Evolutionary conservation across 2,113 vertebrate species (phyloP).

Genomic region (Dolichallabes microphthalmus): DNA sequence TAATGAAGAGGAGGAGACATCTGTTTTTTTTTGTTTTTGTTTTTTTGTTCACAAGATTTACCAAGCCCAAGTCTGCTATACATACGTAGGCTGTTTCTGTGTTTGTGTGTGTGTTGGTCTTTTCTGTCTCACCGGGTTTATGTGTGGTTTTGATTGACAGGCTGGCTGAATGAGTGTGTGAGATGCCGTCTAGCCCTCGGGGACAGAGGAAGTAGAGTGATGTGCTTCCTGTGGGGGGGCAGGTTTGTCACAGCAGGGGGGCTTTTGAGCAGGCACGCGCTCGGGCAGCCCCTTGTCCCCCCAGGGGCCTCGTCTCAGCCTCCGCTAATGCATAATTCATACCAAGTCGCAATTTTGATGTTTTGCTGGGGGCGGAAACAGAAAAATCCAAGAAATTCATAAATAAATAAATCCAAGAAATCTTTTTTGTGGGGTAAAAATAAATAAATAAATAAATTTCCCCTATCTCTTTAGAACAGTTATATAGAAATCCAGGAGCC

Average conservation of each 20-base stretch:
- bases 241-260: slow-evolving; percentile 9
- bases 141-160: slow-evolving; percentile 25
- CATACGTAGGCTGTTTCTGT: not conserved
- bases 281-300: slow-evolving; percentile 13
- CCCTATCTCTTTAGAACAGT: not conserved
- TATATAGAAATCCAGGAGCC: not conserved
- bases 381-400: slow-evolving; percentile 30
- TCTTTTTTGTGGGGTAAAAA: not conserved
- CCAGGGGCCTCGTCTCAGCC: slow-evolving; percentile 26
- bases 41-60: not conserved
- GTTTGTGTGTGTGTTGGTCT: slow-evolving; percentile 2
- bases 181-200: slow-evolving; percentile 11
- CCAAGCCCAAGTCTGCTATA: not conserved
- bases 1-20: not conserved
- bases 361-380: slow-evolving; percentile 24
- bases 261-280: slow-evolving; percentile 11
- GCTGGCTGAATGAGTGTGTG: slow-evolving; percentile 1
- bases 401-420: slow-evolving; percentile 29
- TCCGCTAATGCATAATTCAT: slow-evolving; percentile 29
- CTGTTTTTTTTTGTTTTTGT: not conserved
- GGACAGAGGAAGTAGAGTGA: slow-evolving; percentile 31
- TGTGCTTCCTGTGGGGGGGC: slow-evolving; percentile 25
- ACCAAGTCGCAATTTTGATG: slow-evolving; percentile 22
- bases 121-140: not conserved
- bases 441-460: too few species aligned